These are phyloP conservation scores for Leucophora obtusa DNA, from an alignment of 2,888 invertebrate species.

Conservation along the genomic window DNA sequence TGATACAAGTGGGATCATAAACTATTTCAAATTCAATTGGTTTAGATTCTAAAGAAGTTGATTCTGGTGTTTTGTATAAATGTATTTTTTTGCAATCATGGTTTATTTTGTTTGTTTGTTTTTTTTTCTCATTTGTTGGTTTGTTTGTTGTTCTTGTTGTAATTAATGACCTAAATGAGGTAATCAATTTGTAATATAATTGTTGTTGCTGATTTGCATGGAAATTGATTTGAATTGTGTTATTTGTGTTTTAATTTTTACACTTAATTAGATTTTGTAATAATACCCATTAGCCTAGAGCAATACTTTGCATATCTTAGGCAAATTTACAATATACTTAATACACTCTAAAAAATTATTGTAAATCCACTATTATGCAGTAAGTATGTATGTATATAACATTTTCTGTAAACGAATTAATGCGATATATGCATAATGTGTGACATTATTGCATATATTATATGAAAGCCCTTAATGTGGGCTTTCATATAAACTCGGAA, in stretches of 20 bases:
- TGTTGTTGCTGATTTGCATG: slow-evolving; percentile 72
- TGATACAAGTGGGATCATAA: slow-evolving; percentile 53
- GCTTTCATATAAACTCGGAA: too few species aligned
- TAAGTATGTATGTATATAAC: too few species aligned
- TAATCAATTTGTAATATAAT: slow-evolving; percentile 76
- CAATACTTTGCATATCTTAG: slow-evolving; percentile 51
- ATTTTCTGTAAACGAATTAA: too few species aligned
- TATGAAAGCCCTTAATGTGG: too few species aligned
- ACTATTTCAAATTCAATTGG: slow-evolving; percentile 54
- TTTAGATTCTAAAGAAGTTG: slow-evolving; percentile 38
- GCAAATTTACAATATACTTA: slow-evolving; percentile 34
- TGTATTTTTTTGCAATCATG: slow-evolving; percentile 34
- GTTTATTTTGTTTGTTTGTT: slow-evolving; percentile 22
- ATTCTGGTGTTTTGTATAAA: background rate
- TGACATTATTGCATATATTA: too few species aligned
- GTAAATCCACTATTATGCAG: too few species aligned
- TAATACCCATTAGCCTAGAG: slow-evolving; percentile 41
- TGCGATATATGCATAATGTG: too few species aligned
- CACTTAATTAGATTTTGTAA: slow-evolving; percentile 52
- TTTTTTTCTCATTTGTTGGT: slow-evolving; percentile 37
- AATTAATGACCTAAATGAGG: slow-evolving; percentile 74
- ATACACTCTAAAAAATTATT: too few species aligned
- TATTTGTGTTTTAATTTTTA: slow-evolving; percentile 6
- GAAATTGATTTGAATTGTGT: slow-evolving; percentile 73
- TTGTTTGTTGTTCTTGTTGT: slow-evolving; percentile 61